Evolutionary conservation across 2,797 vertebrate genomes (phyloP), one percentile per base, ranked within the genome.

Genomic region (Sus cebifrons): DNA sequence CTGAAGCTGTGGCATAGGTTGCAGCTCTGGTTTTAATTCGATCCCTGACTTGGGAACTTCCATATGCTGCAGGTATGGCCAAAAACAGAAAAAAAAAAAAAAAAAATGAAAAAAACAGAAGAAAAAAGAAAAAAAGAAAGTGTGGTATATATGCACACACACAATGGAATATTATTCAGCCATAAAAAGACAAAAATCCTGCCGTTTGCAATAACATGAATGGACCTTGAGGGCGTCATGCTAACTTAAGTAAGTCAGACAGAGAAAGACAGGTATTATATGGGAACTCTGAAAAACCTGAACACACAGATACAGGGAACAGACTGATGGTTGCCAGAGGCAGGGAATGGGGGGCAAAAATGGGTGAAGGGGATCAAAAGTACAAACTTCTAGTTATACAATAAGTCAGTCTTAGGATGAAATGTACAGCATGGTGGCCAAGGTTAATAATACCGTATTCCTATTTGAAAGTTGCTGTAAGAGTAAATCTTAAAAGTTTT

Each of bases 401-500:
- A 79, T 40, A 29, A 27, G 0, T 58, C 52, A 64, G 15, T 73
- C 58, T 67, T 54, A 20, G 58, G 44, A 40, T 44, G 44, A 25
- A 54, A 25, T 81, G 32, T 73, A 44, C 7, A 77, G 11, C 44
- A n/a, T 65, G 32, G 11, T 52, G n/a, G 64, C 25, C 56, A 88
- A 1, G 64, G 75, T 71, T 81, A 40, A n/a, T 56, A 64, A 54
- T n/a, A 81, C 7, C 71, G 10, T 56, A 56, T 65, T 88, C 32
- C 27, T 81, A 70, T 54, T 73, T 73, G 21, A 68, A 81, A 56
- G n/a, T 21, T 88, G 27, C n/a, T 65, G 12, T 40, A 32, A 81
- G 58, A 73, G n/a, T 87, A 73, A 32, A 65, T 64, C 44, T 87
- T 65, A 58, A 32, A 94, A 44, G 32, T 94, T 88, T 32, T 94